Conservation (phyloP, 2,888 invertebrate genomes). For the Noctua janthina region DNA sequence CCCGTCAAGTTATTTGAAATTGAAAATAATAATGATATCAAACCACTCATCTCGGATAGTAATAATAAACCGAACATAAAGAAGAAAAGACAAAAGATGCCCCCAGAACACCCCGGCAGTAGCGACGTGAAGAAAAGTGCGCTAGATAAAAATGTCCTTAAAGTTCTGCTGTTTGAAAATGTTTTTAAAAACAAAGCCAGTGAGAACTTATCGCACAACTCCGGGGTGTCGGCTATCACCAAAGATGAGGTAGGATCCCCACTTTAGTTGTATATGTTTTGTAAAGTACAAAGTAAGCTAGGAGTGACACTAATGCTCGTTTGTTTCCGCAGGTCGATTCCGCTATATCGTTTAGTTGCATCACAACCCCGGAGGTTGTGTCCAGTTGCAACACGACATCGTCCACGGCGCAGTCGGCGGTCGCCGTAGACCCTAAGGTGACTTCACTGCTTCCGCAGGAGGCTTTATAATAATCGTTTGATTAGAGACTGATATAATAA, state of each 20-base stretch:
- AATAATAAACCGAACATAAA: conserved; percentile 62
- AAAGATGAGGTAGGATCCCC: conserved; percentile 81
- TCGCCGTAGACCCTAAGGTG: conserved; percentile 86
- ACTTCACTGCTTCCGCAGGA: conserved; percentile 38
- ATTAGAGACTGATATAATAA: not conserved
- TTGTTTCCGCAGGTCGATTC: conserved; percentile 85
- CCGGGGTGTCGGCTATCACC: conserved; percentile 70
- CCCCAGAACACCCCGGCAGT: conserved; percentile 65
- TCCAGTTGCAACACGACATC: conserved; percentile 86
- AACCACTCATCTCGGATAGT: conserved; percentile 63
- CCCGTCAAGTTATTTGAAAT: conserved; percentile 65
- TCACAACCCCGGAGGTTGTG: conserved; percentile 88
- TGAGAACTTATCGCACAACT: conserved; percentile 69
- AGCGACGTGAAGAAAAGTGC: conserved; percentile 71
- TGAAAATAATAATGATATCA: conserved; percentile 64
- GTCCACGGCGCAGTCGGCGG: conserved; percentile 78
- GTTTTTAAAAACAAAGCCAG: conserved; percentile 76
- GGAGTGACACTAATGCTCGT: conserved; percentile 57
- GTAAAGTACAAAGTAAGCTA: conserved; percentile 36
- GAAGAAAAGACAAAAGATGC: conserved; percentile 72
- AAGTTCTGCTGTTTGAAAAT: conserved; percentile 81
- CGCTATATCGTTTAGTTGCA: conserved; percentile 89
- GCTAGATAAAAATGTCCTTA: conserved; percentile 79
- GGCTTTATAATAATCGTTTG: not conserved
- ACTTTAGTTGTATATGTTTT: conserved; percentile 54